Evolutionary conservation across 2,113 vertebrate genomes (phyloP).

Genomic region (Holacanthus passer): DNA sequence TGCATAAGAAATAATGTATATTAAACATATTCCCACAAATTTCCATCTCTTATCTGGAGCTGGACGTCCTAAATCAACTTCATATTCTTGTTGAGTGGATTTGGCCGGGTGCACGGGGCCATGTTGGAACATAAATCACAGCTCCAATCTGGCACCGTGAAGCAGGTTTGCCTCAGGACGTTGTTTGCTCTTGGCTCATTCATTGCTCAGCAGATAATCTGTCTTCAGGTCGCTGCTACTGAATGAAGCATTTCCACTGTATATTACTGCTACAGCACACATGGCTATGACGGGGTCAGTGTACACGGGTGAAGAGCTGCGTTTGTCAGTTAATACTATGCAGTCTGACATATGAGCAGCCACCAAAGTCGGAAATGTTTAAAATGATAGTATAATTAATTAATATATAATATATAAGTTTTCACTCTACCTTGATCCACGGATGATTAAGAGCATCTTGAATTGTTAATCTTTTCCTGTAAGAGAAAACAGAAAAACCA

Average conservation of each 20-base stretch:
- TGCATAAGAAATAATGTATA: neutral
- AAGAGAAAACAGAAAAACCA: slow-evolving; percentile 45
- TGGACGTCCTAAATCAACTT: neutral
- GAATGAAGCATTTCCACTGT: neutral
- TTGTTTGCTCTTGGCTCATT: neutral
- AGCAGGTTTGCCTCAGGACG: neutral
- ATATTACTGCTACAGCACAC: neutral
- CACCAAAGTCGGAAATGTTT: neutral
- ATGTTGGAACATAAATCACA: neutral
- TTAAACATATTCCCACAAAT: neutral
- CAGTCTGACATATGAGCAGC: too few species aligned
- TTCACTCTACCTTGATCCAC: slow-evolving; percentile 92
- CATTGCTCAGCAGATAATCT: neutral
- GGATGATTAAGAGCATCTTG: slow-evolving; percentile 93
- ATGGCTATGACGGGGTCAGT: neutral
- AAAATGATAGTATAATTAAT: neutral
- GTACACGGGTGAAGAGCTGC: too few species aligned
- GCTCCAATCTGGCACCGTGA: neutral
- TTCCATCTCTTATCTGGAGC: neutral
- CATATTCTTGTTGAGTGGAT: neutral
- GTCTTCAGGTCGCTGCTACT: neutral
- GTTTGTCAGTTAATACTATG: too few species aligned
- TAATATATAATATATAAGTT: too few species aligned
- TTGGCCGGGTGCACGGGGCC: neutral
- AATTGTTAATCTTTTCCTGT: slow-evolving; percentile 93